Evolutionary conservation across 2,797 vertebrate genomes (phyloP), one percentile per base, ranked within the genome.

Genomic region (Enteromius argenteus): DNA sequence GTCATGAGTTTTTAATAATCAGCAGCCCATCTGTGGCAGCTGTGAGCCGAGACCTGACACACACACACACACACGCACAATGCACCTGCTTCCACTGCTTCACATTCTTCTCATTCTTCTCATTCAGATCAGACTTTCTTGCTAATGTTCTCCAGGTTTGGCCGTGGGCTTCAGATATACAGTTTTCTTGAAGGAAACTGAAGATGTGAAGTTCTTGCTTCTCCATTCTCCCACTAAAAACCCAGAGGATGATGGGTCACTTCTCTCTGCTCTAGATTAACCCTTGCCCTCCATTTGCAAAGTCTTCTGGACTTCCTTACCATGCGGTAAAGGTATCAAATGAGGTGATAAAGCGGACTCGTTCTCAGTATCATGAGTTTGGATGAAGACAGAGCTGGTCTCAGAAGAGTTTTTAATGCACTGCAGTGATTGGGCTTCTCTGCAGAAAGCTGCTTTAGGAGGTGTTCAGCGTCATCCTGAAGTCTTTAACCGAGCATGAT

Each of bases 71-170:
- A 32, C 51, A 66, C 64, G 83, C 58, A 32, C 5, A 88, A 19
- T 81, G 27, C 89, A 92, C 91, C 92, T 94, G 91, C 82, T 83
- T 90, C 81, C 86, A 72, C 83, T 83, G 53, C 81, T 85, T 60
- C 67, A 81, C 69, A 84, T 80, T 80, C 78, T 77, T 72, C 56
- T 64, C 66, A 2, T 46, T 86, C 3, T 9, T 83, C 51, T 88
- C 73, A 42, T 86, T 88, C 75, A 58, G 30, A 56, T 67, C 30
- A 51, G 67, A 76, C 77, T 80, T 81, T 91, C 90, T 90, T 32
- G 23, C 74, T 89, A 91, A 92, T 89, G 87, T 87, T 86, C 86
- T 82, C 42, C 89, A 82, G 27, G 27, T 62, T 30, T 62, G 60
- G 60, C 88, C 84, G 84, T 64, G 80, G 81, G 56, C 86, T 67